Evolutionary conservation across 2,888 invertebrate species (phyloP), one percentile per base, ranked within the genome.

Genomic region (Cryptophagus acutangulus): DNA sequence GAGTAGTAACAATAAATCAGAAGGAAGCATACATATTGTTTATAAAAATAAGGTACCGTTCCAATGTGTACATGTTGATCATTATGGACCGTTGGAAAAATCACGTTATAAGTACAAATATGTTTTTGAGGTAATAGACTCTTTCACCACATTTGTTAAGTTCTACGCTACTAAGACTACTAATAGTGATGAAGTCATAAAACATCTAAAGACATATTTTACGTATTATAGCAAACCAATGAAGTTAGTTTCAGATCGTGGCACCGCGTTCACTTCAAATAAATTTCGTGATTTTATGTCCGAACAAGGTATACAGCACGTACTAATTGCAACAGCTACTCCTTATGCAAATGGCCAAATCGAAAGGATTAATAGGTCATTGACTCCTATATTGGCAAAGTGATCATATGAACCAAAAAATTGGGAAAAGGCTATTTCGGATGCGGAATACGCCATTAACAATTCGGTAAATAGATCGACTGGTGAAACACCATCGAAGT

Each of bases 381-480:
- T 52, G 16, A 43, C 41, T 13, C 44, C 45, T 13, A 41, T 48
- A 24, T 39, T 49, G 16, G 30, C 30, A 5, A 45, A 48, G 36
- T 15, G 36, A 2, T 12, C 35, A 2, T 39, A 42, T 14, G n/a
- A 29, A 17, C 16, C 34, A 5, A 46, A 47, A 5, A 17, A 31
- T 18, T 37, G 44, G 58, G 28, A 48, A 46, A 13, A 34, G 42
- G 36, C 47, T 42, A 20, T 45, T 42, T 14, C 42, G 33, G 14
- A 46, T 40, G 43, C 48, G 36, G 46, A 47, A 45, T 38, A 38
- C 50, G 36, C 51, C 36, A 41, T 54, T 36, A 33, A 52, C 48
- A 49, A 58, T 37, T 57, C 55, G 0, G 14, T 61, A 2, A 52
- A 48, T 33, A 48, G 57, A 33, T 45, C 55, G 8, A 53, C 58